Evolutionary conservation across 2,888 invertebrate genomes (phyloP).

Genomic region (Drosophila kambysellisi): DNA sequence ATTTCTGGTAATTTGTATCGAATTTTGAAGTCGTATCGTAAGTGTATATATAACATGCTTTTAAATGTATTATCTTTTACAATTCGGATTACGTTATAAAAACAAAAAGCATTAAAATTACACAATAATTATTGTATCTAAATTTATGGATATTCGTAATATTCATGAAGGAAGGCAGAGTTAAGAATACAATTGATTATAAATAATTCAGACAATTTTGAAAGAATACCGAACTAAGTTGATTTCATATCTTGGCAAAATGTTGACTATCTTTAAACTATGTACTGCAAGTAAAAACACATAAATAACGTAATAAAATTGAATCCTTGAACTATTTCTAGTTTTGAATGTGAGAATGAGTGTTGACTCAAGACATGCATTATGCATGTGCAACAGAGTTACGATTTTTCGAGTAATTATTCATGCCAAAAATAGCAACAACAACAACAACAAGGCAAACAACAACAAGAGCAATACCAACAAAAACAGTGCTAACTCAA

Average conservation of each 20-base stretch:
- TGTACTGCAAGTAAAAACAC: not conserved
- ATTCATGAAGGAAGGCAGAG: slow-evolving; percentile 16
- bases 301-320: not conserved
- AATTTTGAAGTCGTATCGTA: slow-evolving; percentile 60
- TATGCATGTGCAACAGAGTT: slow-evolving; percentile 44
- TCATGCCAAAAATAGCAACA: slow-evolving; percentile 50
- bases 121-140: slow-evolving; percentile 52
- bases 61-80: slow-evolving; percentile 61
- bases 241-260: not conserved
- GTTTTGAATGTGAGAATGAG: slow-evolving; percentile 5
- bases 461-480: slow-evolving; percentile 21
- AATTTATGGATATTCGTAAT: slow-evolving; percentile 43
- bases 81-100: slow-evolving; percentile 51
- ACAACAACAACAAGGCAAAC: slow-evolving; percentile 21
- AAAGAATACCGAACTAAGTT: not conserved
- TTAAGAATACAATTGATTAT: not conserved
- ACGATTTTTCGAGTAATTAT: slow-evolving; percentile 71
- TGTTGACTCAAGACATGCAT: slow-evolving; percentile 45
- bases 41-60: slow-evolving; percentile 74
- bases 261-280: not conserved
- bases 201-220: not conserved
- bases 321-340: slow-evolving; percentile 11
- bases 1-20: slow-evolving; percentile 27
- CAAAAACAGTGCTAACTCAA: slow-evolving; percentile 56
- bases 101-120: slow-evolving; percentile 70